Percentiles rank a stretch among this genome's conserved stretches.
These are phyloP conservation scores for Varanus salvator DNA, from an alignment of 2,113 vertebrate genomes.

Conservation along the genomic window DNA sequence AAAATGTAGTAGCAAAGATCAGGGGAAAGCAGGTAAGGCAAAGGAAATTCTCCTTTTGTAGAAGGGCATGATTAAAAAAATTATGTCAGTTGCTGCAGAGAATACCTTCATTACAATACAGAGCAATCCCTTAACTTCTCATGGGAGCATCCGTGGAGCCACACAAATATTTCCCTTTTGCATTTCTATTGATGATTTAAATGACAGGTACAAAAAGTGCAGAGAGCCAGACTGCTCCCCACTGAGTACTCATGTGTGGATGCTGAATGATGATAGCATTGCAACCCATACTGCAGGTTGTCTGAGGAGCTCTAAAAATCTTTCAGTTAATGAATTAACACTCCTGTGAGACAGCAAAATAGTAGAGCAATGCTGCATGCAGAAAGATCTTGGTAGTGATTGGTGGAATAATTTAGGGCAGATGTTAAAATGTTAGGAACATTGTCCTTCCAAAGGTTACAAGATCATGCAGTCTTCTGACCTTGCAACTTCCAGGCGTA, in stretches of 20 bases:
- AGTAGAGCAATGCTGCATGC: neutral
- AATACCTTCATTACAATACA: slow-evolving; percentile 48
- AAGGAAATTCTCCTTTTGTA: neutral
- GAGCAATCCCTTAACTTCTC: slow-evolving; percentile 40
- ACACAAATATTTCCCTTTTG: slow-evolving; percentile 56
- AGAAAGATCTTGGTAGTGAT: neutral
- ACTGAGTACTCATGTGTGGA: slow-evolving; percentile 45
- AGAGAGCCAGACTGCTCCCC: slow-evolving; percentile 50
- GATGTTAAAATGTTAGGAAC: neutral
- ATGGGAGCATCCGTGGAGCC: slow-evolving; percentile 44
- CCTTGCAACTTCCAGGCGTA: neutral
- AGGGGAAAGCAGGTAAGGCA: neutral
- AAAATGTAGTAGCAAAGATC: neutral
- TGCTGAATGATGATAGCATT: slow-evolving; percentile 43
- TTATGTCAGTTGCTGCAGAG: neutral
- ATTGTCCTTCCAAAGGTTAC: neutral
- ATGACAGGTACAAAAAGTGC: slow-evolving; percentile 67
- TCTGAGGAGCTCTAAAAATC: neutral
- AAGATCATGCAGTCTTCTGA: neutral
- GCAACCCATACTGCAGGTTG: neutral
- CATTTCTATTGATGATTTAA: slow-evolving; percentile 59
- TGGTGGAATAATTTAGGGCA: neutral
- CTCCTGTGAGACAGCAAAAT: slow-evolving; percentile 1
- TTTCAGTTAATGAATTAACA: slow-evolving; percentile 18
- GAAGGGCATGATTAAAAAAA: neutral